Evolutionary conservation across 1,140 invertebrate species (phyloP).

Genomic region (Akabosia matsudoensis): DNA sequence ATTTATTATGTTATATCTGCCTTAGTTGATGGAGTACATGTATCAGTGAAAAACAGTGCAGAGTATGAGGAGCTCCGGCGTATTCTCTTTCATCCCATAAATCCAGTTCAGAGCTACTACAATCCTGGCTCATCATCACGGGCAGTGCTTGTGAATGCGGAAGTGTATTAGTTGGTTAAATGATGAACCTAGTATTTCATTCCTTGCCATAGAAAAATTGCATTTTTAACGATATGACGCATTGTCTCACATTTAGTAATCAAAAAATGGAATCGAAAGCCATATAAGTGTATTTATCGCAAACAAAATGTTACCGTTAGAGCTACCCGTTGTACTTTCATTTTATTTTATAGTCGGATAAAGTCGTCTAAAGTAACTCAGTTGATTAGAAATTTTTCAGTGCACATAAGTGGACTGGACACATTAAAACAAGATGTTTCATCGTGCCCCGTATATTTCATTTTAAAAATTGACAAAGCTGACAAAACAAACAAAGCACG

Average conservation of each 20-base stretch:
- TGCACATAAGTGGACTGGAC: no score
- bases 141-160: conserved; percentile 23
- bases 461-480: no score
- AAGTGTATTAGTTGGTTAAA: conserved; percentile 30
- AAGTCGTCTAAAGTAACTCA: neutral
- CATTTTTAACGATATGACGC: no score
- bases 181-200: no score
- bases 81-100: conserved; percentile 30
- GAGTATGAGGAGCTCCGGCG: conserved; percentile 35
- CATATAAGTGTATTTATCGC: neutral
- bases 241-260: no score
- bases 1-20: neutral
- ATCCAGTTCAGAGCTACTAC: conserved; percentile 10
- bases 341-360: neutral
- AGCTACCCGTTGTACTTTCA: neutral
- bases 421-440: no score
- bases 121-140: neutral
- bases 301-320: neutral
- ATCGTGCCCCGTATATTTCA: no score
- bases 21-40: conserved; percentile 34
- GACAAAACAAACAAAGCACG: no score
- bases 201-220: no score
- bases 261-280: no score
- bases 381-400: no score
- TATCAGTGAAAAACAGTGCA: conserved; percentile 32